Percentiles rank a stretch among this genome's conserved stretches.
Evolutionary conservation across 2,888 invertebrate species (phyloP).

Genomic region (Petrolisthes manimaculis): DNA sequence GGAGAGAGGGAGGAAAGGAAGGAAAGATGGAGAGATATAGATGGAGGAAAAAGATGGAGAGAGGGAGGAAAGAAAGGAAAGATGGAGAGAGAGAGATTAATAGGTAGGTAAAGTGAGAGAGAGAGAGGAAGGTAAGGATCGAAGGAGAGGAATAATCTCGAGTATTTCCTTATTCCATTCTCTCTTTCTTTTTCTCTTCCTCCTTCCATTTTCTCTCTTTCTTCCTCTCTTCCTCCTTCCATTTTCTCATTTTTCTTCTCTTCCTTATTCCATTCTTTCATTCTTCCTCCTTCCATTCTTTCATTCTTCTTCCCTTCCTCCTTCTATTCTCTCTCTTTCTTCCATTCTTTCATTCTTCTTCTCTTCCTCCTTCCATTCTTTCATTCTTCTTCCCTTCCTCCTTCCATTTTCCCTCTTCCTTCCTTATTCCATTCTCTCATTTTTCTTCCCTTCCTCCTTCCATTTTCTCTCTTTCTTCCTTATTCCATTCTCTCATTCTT

Average conservation of each 20-base stretch:
- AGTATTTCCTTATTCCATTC: neutral
- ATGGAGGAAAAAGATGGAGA: neutral
- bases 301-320: neutral
- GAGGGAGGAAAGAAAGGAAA: neutral
- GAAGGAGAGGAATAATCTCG: neutral
- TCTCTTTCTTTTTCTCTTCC: neutral
- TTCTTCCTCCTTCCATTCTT: neutral
- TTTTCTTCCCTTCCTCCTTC: too few species aligned
- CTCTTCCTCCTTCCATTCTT: neutral
- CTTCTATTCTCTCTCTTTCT: neutral
- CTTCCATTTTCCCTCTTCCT: too few species aligned
- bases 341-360: neutral
- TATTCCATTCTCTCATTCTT: too few species aligned
- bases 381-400: too few species aligned
- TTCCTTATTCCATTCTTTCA: neutral
- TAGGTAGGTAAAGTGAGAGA: neutral
- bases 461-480: too few species aligned
- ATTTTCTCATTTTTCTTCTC: neutral
- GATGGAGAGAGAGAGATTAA: neutral
- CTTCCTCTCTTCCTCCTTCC: too few species aligned
- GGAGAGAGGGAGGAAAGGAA: neutral
- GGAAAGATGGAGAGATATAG: neutral
- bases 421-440: too few species aligned
- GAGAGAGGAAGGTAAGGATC: neutral
- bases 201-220: too few species aligned